Evolutionary conservation across 2,888 invertebrate genomes (phyloP), one percentile per base, ranked within the genome.

Genomic region (Dryobota labecula): DNA sequence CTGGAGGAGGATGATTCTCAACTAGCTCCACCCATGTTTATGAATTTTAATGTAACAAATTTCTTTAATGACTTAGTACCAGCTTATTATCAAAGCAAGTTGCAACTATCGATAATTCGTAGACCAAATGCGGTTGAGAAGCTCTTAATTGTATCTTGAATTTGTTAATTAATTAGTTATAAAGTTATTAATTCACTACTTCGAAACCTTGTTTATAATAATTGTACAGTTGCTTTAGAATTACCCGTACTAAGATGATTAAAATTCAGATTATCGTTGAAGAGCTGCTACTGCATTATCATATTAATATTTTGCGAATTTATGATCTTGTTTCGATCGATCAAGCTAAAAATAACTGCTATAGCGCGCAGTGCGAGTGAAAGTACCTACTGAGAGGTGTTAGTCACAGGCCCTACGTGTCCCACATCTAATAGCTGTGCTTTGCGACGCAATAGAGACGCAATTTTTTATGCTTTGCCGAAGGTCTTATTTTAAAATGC

Each of bases 271-370:
- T 54, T 54, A 62, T 41, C 20, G 18, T 15, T 30, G 8, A 62
- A 43, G 20, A n/a, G 24, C 24, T 33, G 24, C n/a, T 38, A 20
- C 24, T 54, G 33, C 30, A 15, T 30, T 91, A 86, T 45, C 18
- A 11, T 56, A 30, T 36, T 41, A n/a, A 33, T 51, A 58, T 41
- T 24, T 8, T 27, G 73, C 54, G 61, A 62, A 41, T 45, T 58
- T 15, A 24, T 53, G 24, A 36, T 15, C 2, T 9, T 33, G 45
- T 41, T 54, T 43, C 41, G 8, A 73, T 65, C 30, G 51, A 56
- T 62, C 1, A 20, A 36, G 15, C 36, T 36, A 24, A 61, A 72
- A 62, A 57, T 57, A 53, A 36, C n/a, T 41, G 60, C 27, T 13
- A 24, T 41, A 27, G n/a, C 38, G 76, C 38, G 45, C 41, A n/a